These are phyloP conservation scores for Astyanax mexicanus DNA, from an alignment of 2,797 vertebrate species.

Conservation along the genomic window DNA sequence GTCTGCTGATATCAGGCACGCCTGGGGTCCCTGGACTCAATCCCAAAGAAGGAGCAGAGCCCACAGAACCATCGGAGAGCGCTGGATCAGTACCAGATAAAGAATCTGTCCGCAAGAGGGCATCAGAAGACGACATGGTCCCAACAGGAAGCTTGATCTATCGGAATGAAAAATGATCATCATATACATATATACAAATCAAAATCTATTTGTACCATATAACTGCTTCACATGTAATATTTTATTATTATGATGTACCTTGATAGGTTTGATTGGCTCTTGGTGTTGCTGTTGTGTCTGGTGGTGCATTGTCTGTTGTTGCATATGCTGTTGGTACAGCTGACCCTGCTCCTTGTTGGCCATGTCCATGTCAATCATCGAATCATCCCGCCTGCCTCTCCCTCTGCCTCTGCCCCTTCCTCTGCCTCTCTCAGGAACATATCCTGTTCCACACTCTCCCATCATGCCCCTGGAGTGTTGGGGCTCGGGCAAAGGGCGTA, in stretches of 20 bases:
- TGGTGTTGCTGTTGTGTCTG: slow-evolving; percentile 77
- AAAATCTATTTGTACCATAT: too few relatives aligned
- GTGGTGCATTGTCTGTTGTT: slow-evolving; percentile 69
- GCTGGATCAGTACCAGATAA: slow-evolving; percentile 83
- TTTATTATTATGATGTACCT: too few relatives aligned
- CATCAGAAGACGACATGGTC: slow-evolving; percentile 77
- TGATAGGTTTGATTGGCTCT: slow-evolving; percentile 89
- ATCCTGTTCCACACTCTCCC: slow-evolving; percentile 80
- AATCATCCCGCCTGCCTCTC: slow-evolving; percentile 81
- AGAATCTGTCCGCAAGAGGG: slow-evolving; percentile 81
- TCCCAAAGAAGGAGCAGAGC: slow-evolving; percentile 82
- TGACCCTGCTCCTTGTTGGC: slow-evolving; percentile 78
- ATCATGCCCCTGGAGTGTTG: slow-evolving; percentile 81
- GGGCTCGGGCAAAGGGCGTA: slow-evolving; percentile 85
- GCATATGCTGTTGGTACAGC: slow-evolving; percentile 77
- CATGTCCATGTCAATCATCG: slow-evolving; percentile 79
- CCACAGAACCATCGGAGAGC: slow-evolving; percentile 82
- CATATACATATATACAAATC: too few relatives aligned
- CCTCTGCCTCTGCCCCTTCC: slow-evolving; percentile 83
- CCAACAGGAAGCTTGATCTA: slow-evolving; percentile 82
- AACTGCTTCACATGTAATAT: too few relatives aligned
- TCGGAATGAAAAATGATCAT: too few relatives aligned
- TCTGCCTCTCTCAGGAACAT: slow-evolving; percentile 75
- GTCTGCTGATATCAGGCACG: slow-evolving; percentile 84
- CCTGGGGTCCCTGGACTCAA: slow-evolving; percentile 79